These are phyloP conservation scores for Limosa lapponica DNA, from an alignment of 2,797 vertebrate species.

Conservation along the genomic window DNA sequence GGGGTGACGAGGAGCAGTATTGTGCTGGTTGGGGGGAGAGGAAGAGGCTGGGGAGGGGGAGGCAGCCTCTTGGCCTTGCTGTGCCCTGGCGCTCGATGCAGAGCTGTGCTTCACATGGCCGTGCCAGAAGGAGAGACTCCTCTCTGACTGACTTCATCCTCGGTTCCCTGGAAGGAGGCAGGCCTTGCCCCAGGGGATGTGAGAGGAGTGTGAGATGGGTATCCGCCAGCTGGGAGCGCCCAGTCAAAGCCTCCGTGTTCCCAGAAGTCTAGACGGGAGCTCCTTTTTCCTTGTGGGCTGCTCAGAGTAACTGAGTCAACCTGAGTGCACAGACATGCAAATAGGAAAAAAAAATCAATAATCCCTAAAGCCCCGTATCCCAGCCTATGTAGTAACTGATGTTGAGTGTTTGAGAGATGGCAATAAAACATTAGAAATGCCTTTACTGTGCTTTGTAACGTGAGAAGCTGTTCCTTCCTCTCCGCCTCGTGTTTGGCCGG, in stretches of 20 bases:
- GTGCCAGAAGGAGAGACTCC: not conserved
- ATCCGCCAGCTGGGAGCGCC: not conserved
- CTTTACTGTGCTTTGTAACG: not conserved
- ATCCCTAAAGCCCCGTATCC: not conserved
- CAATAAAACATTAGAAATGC: not conserved
- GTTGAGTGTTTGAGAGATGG: not conserved
- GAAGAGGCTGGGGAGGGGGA: not conserved
- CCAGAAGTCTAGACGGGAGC: not conserved
- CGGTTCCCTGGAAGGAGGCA: not conserved
- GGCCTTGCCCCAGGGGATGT: not conserved
- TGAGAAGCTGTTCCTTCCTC: conserved; percentile 26
- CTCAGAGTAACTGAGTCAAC: not conserved
- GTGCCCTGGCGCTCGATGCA: not conserved
- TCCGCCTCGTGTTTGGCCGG: not conserved
- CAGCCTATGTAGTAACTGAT: not conserved
- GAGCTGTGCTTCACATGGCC: not conserved
- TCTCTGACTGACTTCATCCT: not conserved
- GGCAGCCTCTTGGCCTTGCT: not conserved
- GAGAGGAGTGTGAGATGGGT: not conserved
- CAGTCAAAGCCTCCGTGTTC: not conserved
- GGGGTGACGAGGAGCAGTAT: not conserved
- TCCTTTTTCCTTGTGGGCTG: not conserved
- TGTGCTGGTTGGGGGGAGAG: not conserved
- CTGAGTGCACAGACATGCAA: not conserved
- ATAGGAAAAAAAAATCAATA: not conserved